Evolutionary conservation across 2,113 vertebrate genomes (phyloP), one percentile per base, ranked within the genome.

Genomic region (Axis porcinus): DNA sequence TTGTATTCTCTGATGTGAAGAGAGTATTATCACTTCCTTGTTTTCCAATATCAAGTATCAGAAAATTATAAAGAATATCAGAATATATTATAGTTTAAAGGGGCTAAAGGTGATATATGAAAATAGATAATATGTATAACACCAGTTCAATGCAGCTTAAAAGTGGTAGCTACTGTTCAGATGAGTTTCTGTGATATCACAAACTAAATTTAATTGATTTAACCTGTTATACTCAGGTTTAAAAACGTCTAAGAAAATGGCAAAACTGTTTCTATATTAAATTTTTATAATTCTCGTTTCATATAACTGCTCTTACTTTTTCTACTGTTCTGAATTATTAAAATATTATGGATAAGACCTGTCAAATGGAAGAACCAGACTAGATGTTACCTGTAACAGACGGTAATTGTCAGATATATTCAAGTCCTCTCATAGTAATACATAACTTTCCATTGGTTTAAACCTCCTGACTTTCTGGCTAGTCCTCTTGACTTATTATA

Each of bases 281-380:
- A 93, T 50, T 86, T 95, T 47, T 47, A 4, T 76, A 86, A 64
- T 90, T 88, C 25, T 60, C 76, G 6, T 84, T 95, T 74, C 62
- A 57, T 33, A 28, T 45, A 92, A 57, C 11, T 3, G 94, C 12
- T 79, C 33, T 25, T 88, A 43, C 19, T 13, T 95, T 52, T 86
- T 92, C 57, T 94, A 57, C 82, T 91, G 54, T 62, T 97, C 7
- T 86, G 33, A 94, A 62, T 55, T 91, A 74, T 30, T 82, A 87
- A 27, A 91, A 50, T 55, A 8, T 60, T 88, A 60, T 36, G 28
- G 43, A 23, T n/a, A 94, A 94, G 30, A 50, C 2, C 8, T 67
- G 40, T 45, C 25, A 89, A 62, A 25, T 91, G 54, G 25, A 83
- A 5, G 79, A 64, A 88, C 54, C 47, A 58, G 54, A 83, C 19